phyloP scores from a whole-genome alignment of 2,888 invertebrate species.

The Melieria omissa region DNA sequence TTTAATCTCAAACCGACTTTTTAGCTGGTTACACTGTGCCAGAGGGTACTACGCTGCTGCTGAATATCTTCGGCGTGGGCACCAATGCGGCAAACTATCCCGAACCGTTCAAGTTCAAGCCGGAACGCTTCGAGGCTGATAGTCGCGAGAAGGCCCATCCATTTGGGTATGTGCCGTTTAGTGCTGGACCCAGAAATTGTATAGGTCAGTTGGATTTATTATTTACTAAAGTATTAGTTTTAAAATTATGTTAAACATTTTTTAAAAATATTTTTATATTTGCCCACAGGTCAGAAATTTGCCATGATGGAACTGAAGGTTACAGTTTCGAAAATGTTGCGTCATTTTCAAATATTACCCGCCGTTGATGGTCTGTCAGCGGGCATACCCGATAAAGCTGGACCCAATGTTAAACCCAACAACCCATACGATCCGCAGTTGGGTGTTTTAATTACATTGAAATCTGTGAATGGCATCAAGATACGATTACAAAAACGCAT shows the following conservation, averaged over 20 bases:
- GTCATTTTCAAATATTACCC: conserved; percentile 65
- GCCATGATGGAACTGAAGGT: conserved; percentile 71
- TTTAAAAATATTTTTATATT: background rate
- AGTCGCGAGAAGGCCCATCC: conserved; percentile 54
- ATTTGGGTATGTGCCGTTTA: conserved; percentile 72
- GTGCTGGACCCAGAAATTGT: conserved; percentile 73
- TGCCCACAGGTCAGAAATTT: conserved; percentile 64
- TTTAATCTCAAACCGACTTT: background rate
- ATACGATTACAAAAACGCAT: conserved; percentile 19
- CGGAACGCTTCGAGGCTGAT: conserved; percentile 65
- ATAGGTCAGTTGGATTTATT: conserved; percentile 47
- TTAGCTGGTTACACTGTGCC: conserved; percentile 56
- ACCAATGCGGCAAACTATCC: conserved; percentile 54
- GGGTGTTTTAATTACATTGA: conserved; percentile 26
- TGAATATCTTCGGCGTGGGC: conserved; percentile 53
- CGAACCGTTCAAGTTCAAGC: conserved; percentile 59
- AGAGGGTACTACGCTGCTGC: conserved; percentile 48
- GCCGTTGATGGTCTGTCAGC: conserved; percentile 25
- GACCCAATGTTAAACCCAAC: conserved; percentile 4
- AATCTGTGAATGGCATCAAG: conserved; percentile 28
- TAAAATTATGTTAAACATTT: background rate
- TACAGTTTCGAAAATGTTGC: conserved; percentile 68
- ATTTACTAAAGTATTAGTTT: background rate
- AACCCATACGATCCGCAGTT: conserved; percentile 24
- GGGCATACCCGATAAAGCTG: conserved; percentile 15